These are phyloP conservation scores for Cylas formicarius DNA, from an alignment of 1,140 invertebrate genomes.

Conservation along the genomic window DNA sequence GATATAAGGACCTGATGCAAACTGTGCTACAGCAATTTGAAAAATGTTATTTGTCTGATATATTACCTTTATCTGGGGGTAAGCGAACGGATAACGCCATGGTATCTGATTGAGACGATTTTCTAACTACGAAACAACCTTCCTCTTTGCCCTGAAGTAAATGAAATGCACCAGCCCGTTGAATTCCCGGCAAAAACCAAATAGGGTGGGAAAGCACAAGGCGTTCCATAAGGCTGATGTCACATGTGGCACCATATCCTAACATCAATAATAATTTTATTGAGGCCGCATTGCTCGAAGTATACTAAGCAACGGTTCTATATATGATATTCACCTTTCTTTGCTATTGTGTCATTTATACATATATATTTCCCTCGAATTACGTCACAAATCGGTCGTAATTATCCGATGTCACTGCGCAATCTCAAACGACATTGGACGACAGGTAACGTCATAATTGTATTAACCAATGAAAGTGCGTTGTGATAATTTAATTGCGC, in stretches of 20 bases:
- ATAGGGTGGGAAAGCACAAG: constrained; percentile 87
- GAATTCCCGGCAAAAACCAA: constrained; percentile 92
- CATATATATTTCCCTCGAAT: no score
- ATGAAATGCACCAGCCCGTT: constrained; percentile 85
- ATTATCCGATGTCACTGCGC: no score
- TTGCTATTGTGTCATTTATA: no score
- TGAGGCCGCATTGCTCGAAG: no score
- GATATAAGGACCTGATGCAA: constrained; percentile 66
- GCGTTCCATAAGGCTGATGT: constrained; percentile 77
- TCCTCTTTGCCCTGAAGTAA: constrained; percentile 87
- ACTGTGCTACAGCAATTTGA: background rate
- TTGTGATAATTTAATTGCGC: no score
- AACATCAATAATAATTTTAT: background rate
- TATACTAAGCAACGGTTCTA: no score
- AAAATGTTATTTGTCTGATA: background rate
- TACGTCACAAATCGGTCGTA: no score
- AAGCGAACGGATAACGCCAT: constrained; percentile 91
- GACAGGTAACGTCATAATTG: no score
- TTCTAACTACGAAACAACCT: constrained; percentile 87
- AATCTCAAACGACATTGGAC: no score
- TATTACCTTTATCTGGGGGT: constrained; percentile 61
- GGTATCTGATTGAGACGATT: constrained; percentile 85
- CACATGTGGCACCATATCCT: constrained; percentile 52
- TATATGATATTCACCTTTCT: no score
- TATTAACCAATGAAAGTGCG: no score